phyloP scores from a whole-genome alignment of 1,140 invertebrate genomes.

The Atta colombica region DNA sequence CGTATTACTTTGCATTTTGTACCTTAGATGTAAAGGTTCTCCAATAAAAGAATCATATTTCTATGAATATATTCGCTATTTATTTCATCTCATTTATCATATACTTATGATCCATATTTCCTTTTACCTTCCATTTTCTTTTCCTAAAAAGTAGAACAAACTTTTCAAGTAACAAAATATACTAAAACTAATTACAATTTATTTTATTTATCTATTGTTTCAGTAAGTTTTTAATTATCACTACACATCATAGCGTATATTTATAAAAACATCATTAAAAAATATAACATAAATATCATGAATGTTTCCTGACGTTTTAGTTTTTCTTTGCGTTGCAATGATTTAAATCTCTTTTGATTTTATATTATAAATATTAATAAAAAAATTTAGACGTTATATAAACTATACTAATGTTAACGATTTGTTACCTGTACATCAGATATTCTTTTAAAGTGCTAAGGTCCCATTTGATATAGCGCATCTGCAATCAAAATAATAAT shows the following conservation, averaged over 20 bases:
- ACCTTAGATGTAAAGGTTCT: conserved; percentile 56
- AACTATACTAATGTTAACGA: not conserved
- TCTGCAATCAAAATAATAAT: conserved; percentile 10
- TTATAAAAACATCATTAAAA: conserved; percentile 69
- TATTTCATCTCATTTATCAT: not conserved
- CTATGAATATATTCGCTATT: conserved; percentile 24
- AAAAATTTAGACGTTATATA: conserved; percentile 4
- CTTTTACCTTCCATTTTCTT: not conserved
- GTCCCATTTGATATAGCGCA: not conserved
- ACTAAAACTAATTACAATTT: not conserved
- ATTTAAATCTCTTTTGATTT: not conserved
- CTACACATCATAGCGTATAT: conserved; percentile 75
- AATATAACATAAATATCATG: conserved; percentile 19
- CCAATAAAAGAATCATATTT: conserved; percentile 58
- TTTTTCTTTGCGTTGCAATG: not conserved
- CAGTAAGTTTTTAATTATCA: conserved; percentile 67
- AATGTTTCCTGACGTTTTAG: not conserved
- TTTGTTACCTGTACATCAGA: not conserved
- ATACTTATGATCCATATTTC: too few species aligned
- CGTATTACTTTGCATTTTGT: conserved; percentile 55
- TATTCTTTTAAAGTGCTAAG: not conserved
- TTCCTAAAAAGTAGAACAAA: conserved; percentile 23
- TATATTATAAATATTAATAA: conserved; percentile 37
- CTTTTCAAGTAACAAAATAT: not conserved
- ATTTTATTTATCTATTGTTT: conserved; percentile 3